phyloP scores from a whole-genome alignment of 2,888 invertebrate genomes.

The Lomographa bimaculata region DNA sequence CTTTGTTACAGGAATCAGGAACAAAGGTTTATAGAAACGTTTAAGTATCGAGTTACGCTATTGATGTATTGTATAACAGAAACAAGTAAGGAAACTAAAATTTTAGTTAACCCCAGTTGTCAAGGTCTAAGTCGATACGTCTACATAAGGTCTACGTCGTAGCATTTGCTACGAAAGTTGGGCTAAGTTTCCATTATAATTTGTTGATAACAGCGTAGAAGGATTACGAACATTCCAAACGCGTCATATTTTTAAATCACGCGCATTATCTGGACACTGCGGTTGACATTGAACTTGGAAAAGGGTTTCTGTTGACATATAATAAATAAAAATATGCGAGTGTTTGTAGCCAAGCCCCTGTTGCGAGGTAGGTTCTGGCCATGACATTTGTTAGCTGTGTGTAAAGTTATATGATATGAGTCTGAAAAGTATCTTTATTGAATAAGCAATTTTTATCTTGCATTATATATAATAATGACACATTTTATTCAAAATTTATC shows the following conservation, averaged over 20 bases:
- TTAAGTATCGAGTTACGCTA: background rate
- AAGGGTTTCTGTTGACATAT: slow-evolving; percentile 14
- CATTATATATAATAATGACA: no score
- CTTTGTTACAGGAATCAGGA: no score
- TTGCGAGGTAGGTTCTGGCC: slow-evolving; percentile 9
- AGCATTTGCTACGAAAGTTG: slow-evolving; percentile 24
- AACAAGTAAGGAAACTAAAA: slow-evolving; percentile 11
- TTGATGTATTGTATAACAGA: slow-evolving; percentile 3
- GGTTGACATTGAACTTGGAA: slow-evolving; percentile 30
- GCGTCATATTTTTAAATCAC: slow-evolving; percentile 26
- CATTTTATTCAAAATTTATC: no score
- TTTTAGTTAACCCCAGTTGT: slow-evolving; percentile 4
- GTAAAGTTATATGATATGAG: no score
- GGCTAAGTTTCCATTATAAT: slow-evolving; percentile 19
- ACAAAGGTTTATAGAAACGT: no score
- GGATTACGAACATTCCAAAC: slow-evolving; percentile 19
- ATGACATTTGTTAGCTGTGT: background rate
- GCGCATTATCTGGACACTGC: slow-evolving; percentile 17
- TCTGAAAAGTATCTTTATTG: no score
- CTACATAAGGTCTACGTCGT: slow-evolving; percentile 27
- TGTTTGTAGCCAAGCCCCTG: slow-evolving; percentile 12
- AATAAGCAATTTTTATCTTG: background rate
- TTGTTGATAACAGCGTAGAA: slow-evolving; percentile 19
- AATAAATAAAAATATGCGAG: slow-evolving; percentile 10
- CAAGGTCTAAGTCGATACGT: slow-evolving; percentile 20